These are phyloP conservation scores for Pseudochromis fuscus DNA, from an alignment of 2,797 vertebrate genomes.

Conservation along the genomic window DNA sequence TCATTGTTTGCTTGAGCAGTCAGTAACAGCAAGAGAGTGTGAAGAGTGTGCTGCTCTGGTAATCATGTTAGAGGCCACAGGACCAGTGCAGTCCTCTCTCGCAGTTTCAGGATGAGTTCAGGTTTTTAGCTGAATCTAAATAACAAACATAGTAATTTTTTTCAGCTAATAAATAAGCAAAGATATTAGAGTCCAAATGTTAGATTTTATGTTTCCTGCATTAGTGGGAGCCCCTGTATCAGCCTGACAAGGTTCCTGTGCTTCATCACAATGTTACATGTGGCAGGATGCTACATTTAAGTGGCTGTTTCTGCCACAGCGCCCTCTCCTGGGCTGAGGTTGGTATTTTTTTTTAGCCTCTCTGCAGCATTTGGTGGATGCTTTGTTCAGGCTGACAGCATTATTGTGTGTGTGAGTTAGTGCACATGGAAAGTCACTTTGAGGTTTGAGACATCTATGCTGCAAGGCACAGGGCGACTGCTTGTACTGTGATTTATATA, in stretches of 20 bases:
- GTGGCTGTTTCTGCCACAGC: conserved; percentile 3
- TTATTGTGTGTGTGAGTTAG: no score
- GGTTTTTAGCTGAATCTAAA: background rate
- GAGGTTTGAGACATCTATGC: no score
- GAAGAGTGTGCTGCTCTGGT: background rate
- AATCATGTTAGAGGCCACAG: conserved; percentile 31
- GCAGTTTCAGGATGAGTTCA: background rate
- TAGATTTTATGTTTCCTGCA: background rate
- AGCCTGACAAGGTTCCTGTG: no score
- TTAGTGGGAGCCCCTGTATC: background rate
- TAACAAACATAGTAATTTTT: background rate
- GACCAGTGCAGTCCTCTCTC: background rate
- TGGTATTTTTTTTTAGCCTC: background rate
- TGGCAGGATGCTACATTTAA: background rate
- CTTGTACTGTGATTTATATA: no score
- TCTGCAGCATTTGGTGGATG: background rate
- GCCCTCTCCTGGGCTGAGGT: conserved; percentile 27
- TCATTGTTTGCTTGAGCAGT: conserved; percentile 42
- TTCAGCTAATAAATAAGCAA: background rate
- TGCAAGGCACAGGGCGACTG: no score
- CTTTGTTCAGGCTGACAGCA: background rate
- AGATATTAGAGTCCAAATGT: background rate
- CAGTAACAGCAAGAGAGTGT: conserved; percentile 13
- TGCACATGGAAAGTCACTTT: no score
- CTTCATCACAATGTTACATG: background rate